These are phyloP conservation scores for Aldrovandia affinis DNA, from an alignment of 2,797 vertebrate genomes.

Conservation along the genomic window DNA sequence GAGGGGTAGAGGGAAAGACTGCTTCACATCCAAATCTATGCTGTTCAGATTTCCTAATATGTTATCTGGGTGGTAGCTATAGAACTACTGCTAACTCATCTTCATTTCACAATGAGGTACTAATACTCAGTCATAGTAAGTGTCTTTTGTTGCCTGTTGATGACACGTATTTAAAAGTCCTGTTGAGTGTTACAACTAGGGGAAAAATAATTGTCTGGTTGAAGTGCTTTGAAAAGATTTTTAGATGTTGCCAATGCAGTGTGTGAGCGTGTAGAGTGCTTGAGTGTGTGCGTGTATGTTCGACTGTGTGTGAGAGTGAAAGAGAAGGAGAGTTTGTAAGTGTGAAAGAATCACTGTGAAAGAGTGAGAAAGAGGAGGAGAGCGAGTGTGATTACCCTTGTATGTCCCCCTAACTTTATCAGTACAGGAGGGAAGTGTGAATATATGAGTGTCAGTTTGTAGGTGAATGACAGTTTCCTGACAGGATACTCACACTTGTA, in stretches of 20 bases:
- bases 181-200: neutral
- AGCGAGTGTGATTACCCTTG: neutral
- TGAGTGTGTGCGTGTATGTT: slow-evolving; percentile 11
- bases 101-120: neutral
- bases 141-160: neutral
- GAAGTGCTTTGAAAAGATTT: neutral
- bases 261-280: neutral
- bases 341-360: too few species aligned
- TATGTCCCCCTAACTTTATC: slow-evolving; percentile 5
- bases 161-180: neutral
- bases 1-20: neutral
- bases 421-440: slow-evolving; percentile 31
- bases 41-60: too few species aligned
- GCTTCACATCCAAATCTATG: neutral
- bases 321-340: too few species aligned
- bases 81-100: neutral
- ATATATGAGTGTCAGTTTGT: slow-evolving; percentile 49
- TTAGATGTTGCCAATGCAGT: neutral
- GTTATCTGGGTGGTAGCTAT: neutral
- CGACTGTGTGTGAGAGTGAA: neutral
- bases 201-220: neutral
- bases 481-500: slow-evolving; percentile 69
- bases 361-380: too few species aligned
- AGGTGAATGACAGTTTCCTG: slow-evolving; percentile 65
- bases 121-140: neutral